These are phyloP conservation scores for Junco hyemalis DNA, from an alignment of 2,113 vertebrate genomes.

Conservation along the genomic window DNA sequence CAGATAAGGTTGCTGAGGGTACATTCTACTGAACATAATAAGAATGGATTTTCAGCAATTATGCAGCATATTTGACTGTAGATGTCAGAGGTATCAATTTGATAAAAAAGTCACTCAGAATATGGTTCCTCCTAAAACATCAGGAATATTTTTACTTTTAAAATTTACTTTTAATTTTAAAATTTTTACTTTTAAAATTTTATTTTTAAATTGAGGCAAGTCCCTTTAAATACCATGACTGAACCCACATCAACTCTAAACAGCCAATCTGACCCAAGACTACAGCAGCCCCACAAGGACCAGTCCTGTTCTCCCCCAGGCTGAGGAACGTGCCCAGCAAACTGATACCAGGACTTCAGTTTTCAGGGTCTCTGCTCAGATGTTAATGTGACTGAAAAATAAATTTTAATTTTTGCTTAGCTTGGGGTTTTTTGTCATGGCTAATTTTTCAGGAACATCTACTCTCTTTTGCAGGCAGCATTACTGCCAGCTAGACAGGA, in stretches of 20 bases:
- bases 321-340: rapidly evolving
- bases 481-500: background rate
- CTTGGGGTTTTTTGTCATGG: background rate
- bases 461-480: background rate
- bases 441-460: background rate
- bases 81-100: background rate
- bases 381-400: background rate
- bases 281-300: background rate
- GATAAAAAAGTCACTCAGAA: background rate
- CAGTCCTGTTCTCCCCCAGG: background rate
- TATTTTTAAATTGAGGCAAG: background rate
- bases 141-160: background rate
- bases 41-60: background rate
- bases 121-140: background rate
- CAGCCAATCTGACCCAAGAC: background rate
- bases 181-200: background rate
- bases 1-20: background rate
- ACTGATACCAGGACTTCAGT: background rate
- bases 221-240: background rate
- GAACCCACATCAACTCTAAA: background rate
- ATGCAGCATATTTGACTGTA: background rate
- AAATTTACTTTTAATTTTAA: too few relatives aligned
- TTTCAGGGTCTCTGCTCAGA: background rate
- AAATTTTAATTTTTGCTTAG: background rate
- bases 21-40: background rate